These are phyloP conservation scores for Cossypha heuglini DNA, from an alignment of 2,797 vertebrate species.

Conservation along the genomic window DNA sequence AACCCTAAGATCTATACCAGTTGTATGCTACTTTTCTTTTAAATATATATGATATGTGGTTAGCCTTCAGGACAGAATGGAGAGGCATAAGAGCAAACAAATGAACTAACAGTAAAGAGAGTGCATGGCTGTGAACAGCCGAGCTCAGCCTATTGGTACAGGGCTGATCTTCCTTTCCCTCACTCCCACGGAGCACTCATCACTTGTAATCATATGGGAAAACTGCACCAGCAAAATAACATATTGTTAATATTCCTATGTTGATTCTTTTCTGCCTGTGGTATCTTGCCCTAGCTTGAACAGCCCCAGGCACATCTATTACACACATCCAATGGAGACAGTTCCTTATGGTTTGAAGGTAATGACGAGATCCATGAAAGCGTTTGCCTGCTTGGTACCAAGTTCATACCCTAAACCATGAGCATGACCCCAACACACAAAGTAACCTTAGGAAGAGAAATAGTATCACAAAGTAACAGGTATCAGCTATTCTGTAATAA, in stretches of 20 bases:
- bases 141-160: not conserved
- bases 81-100: constrained; percentile 6
- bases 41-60: constrained; percentile 60
- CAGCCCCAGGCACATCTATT: constrained; percentile 53
- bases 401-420: not conserved
- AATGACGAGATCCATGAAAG: constrained; percentile 20
- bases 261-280: constrained; percentile 53
- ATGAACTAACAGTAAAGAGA: not conserved
- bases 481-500: not conserved
- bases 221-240: constrained; percentile 32
- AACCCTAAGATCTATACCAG: constrained; percentile 42
- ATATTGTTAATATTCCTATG: constrained; percentile 39
- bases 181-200: constrained; percentile 54
- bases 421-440: not conserved
- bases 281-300: constrained; percentile 69
- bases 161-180: not conserved
- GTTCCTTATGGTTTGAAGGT: constrained; percentile 23
- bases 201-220: constrained; percentile 56
- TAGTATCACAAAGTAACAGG: not conserved
- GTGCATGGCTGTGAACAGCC: not conserved
- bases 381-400: not conserved
- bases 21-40: constrained; percentile 35
- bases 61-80: constrained; percentile 45
- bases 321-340: constrained; percentile 16
- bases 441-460: not conserved